A percentile compares a stretch with the other conserved stretches of the same genome.
Conservation (phyloP, 2,113 vertebrate genomes). For the Syrmaticus mikado region DNA sequence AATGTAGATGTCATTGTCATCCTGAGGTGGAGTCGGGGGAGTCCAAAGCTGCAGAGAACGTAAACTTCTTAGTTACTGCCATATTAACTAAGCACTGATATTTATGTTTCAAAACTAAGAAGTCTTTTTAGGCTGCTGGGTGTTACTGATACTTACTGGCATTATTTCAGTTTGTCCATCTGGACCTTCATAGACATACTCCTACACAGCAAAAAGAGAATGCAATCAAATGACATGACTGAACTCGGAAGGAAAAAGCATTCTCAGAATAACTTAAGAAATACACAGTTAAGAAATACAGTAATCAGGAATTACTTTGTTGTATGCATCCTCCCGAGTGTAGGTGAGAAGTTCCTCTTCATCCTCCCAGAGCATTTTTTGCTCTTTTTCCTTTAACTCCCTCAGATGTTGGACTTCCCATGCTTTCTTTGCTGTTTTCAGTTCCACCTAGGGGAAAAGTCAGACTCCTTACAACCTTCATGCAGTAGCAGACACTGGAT, state of each 20-base stretch:
- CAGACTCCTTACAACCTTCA: neutral
- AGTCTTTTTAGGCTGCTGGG: neutral
- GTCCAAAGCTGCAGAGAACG: conserved; percentile 87
- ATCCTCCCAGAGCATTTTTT: conserved; percentile 81
- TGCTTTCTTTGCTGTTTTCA: conserved; percentile 81
- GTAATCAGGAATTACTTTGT: conserved; percentile 82
- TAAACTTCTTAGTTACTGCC: neutral
- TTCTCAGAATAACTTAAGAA: neutral
- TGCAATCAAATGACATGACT: neutral
- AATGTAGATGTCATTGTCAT: conserved; percentile 94
- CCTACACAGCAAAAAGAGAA: conserved; percentile 73
- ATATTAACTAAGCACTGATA: neutral
- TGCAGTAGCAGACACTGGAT: neutral
- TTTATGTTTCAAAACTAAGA: neutral
- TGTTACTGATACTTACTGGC: conserved; percentile 81
- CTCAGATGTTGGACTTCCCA: conserved; percentile 89
- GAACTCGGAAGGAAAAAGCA: neutral
- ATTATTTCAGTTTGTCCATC: conserved; percentile 92
- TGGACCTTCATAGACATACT: conserved; percentile 89
- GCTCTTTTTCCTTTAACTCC: conserved; percentile 84
- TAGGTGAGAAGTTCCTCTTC: conserved; percentile 92
- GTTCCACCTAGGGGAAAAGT: conserved; percentile 74
- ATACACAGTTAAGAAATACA: neutral
- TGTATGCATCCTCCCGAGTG: conserved; percentile 92
- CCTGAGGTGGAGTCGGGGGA: conserved; percentile 92